Evolutionary conservation across 2,797 vertebrate genomes (phyloP).

Genomic region (Myiotriccus ornatus): DNA sequence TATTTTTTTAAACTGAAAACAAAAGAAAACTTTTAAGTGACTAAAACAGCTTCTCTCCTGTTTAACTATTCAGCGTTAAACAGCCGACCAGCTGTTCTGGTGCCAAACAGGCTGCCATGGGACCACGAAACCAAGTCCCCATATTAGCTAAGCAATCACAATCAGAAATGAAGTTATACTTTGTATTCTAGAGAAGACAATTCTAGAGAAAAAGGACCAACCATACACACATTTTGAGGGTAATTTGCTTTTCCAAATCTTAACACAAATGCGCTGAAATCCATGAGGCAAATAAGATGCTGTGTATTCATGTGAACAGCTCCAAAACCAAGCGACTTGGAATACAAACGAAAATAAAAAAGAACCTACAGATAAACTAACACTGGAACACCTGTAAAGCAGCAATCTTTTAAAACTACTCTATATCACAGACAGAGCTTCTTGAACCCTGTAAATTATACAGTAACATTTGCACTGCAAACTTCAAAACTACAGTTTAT

Average conservation of each 20-base stretch:
- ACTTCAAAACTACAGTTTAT: background rate
- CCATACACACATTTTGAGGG: background rate
- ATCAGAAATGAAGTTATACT: background rate
- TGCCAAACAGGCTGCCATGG: background rate
- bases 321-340: background rate
- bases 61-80: background rate
- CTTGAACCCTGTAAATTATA: background rate
- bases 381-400: background rate
- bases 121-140: fast-evolving
- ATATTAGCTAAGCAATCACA: background rate
- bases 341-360: background rate
- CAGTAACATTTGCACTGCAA: background rate
- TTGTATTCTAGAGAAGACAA: background rate
- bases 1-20: background rate
- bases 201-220: background rate
- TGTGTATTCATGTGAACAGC: background rate
- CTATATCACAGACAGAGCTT: background rate
- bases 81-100: background rate
- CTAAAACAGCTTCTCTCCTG: background rate
- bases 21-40: background rate
- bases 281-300: background rate
- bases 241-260: background rate
- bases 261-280: background rate
- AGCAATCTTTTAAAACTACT: background rate
- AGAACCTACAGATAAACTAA: background rate